Percentiles rank a stretch among this genome's conserved stretches.
phyloP scores from a whole-genome alignment of 1,140 invertebrate genomes.

The honey bee (Apis mellifera) region DNA sequence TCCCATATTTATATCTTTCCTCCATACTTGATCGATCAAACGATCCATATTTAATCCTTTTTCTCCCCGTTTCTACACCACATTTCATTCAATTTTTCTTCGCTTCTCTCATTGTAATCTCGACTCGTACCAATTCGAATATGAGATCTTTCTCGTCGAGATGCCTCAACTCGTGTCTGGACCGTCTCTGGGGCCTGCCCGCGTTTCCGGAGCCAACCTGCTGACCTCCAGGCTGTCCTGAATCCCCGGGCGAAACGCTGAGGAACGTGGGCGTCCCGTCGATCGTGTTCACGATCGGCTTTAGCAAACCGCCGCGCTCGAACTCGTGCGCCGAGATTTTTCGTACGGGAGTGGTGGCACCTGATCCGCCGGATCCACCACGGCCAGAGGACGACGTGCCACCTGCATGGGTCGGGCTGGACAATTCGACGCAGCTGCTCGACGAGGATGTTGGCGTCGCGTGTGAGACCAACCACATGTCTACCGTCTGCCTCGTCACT shows the following conservation, averaged over 20 bases:
- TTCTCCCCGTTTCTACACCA: too few relatives aligned
- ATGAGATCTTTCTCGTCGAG: conserved; percentile 97
- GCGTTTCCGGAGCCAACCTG: conserved; percentile 78
- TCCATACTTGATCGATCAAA: too few relatives aligned
- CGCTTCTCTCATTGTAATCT: conserved; percentile 55
- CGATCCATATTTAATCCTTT: too few relatives aligned
- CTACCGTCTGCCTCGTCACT: conserved; percentile 94
- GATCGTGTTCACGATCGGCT: conserved; percentile 94
- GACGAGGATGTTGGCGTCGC: conserved; percentile 86
- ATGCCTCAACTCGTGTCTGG: conserved; percentile 91
- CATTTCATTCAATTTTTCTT: too few relatives aligned
- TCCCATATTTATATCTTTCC: too few relatives aligned
- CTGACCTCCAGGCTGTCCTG: conserved; percentile 70
- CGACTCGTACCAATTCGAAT: conserved; percentile 90
- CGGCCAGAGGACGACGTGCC: conserved; percentile 81
- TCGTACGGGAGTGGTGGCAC: conserved; percentile 94
- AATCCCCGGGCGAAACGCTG: conserved; percentile 81
- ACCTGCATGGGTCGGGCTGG: conserved; percentile 83
- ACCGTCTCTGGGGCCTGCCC: conserved; percentile 86
- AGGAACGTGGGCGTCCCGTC: conserved; percentile 96
- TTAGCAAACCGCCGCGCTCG: conserved; percentile 93
- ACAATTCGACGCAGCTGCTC: conserved; percentile 81
- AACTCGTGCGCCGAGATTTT: conserved; percentile 98
- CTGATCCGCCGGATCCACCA: conserved; percentile 83
- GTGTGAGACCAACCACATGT: conserved; percentile 94